These are phyloP conservation scores for Clunio marinus DNA, from an alignment of 2,888 invertebrate species.

Conservation along the genomic window DNA sequence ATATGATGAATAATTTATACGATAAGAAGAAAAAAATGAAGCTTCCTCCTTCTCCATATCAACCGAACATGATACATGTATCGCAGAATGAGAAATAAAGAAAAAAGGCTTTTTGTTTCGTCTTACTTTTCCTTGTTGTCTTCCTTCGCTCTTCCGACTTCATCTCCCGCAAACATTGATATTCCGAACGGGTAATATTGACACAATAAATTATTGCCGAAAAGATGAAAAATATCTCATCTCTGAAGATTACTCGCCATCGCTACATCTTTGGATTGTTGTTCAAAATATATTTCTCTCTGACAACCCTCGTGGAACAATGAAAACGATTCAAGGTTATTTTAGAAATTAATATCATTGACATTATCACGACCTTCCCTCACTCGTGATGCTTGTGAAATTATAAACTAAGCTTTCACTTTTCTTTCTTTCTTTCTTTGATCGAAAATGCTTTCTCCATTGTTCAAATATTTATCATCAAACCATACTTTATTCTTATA, in stretches of 20 bases:
- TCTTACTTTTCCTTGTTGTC: no score
- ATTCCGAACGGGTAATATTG: slow-evolving; percentile 34
- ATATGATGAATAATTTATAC: slow-evolving; percentile 32
- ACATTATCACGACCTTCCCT: no score
- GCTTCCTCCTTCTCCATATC: not conserved
- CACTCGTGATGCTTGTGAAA: no score
- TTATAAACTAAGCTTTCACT: no score
- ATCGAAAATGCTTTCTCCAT: no score
- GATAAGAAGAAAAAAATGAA: not conserved
- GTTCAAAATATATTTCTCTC: not conserved
- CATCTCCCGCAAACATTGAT: slow-evolving; percentile 10
- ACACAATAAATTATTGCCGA: slow-evolving; percentile 35
- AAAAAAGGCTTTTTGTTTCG: not conserved
- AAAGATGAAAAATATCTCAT: slow-evolving; percentile 36
- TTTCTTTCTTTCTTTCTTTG: no score
- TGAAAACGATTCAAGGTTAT: no score
- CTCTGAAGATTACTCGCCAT: slow-evolving; percentile 9
- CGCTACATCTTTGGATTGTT: not conserved
- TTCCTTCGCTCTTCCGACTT: not conserved
- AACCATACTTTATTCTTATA: no score
- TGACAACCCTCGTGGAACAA: not conserved
- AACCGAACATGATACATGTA: slow-evolving; percentile 22
- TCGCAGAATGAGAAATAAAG: not conserved
- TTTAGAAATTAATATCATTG: no score
- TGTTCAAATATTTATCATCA: no score